Evolutionary conservation across 2,113 vertebrate species (phyloP), one percentile per base, ranked within the genome.

Genomic region (Corythaeola cristata): DNA sequence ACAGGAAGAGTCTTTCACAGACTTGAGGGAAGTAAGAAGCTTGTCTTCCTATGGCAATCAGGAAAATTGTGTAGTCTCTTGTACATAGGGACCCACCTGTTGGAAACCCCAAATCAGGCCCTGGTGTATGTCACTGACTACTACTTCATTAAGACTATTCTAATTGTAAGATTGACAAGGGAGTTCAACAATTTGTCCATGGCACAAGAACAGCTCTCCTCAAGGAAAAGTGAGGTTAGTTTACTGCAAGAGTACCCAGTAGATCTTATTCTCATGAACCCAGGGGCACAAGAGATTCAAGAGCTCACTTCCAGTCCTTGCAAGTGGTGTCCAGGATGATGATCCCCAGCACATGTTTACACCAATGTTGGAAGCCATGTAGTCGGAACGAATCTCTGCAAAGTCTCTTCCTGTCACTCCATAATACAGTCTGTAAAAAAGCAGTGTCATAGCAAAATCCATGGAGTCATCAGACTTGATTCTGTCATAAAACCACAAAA

Each of bases 321-420:
- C 30, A 74, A 60, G 41, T 19, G 21, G 30, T 53, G 11, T 9
- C 67, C 32, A 32, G 45, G 24, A 14, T 3, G 16, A 60, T 39
- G 66, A 49, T 45, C 6, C 37, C 24, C 22, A 47, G 7, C 32
- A 35, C 41, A 44, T 12, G 13, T 91, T 93, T 90, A 98, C 93
- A 96, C 98, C 97, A 37, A 96, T 96, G 5, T 97, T 98, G 20
- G 98, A 98, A 45, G 97, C 97, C 98, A 98, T 97, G 94, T 97
- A 98, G 94, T 98, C 98, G 0, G 98, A 98, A 86, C 97, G 99
- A 95, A 98, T 98, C 44, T 98, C 98, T 33, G 98, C 97, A 20
- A 98, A 98, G 89, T 98, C 97, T 93, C 97, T 89, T 49, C 97
- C 97, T 97, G 97, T 98, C 45, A 97, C 96, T 27, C 97, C 96